A percentile compares a stretch with the other conserved stretches of the same genome.
Conservation (phyloP, 2,113 vertebrate genomes). For the Clarias magur region DNA sequence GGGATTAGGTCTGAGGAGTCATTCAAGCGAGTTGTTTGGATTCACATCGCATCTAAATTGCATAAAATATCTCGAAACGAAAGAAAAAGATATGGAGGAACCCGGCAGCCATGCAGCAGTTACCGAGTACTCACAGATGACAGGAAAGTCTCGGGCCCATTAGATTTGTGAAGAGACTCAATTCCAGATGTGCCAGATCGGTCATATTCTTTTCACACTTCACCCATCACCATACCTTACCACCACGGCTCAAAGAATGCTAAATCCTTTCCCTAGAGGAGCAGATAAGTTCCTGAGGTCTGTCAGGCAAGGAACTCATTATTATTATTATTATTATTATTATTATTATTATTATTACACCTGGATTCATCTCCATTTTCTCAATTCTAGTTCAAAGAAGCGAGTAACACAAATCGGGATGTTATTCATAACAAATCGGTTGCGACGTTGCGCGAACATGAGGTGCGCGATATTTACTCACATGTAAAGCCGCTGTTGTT, state of each 20-base stretch:
- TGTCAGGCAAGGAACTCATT: neutral
- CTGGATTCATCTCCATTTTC: neutral
- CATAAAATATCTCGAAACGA: neutral
- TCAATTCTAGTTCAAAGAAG: too few relatives aligned
- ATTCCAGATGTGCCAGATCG: slow-evolving; percentile 6
- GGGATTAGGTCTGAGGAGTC: neutral
- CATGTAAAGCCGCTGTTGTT: slow-evolving; percentile 91
- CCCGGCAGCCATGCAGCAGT: neutral
- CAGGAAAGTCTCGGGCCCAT: neutral
- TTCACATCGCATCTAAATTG: neutral
- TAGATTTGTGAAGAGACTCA: slow-evolving; percentile 5
- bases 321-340: too few relatives aligned
- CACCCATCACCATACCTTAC: neutral
- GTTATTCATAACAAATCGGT: neutral
- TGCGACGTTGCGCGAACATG: neutral
- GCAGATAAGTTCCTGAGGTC: neutral
- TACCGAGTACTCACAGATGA: neutral
- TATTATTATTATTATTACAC: neutral
- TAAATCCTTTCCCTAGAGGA: neutral
- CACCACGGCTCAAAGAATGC: neutral
- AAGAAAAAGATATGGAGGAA: neutral
- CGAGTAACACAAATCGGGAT: neutral
- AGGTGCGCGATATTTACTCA: slow-evolving; percentile 71
- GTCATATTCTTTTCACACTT: slow-evolving; percentile 11
- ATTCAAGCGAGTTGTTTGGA: neutral